These are phyloP conservation scores for Nansenia antarctica DNA, from an alignment of 2,113 vertebrate genomes.

Conservation along the genomic window DNA sequence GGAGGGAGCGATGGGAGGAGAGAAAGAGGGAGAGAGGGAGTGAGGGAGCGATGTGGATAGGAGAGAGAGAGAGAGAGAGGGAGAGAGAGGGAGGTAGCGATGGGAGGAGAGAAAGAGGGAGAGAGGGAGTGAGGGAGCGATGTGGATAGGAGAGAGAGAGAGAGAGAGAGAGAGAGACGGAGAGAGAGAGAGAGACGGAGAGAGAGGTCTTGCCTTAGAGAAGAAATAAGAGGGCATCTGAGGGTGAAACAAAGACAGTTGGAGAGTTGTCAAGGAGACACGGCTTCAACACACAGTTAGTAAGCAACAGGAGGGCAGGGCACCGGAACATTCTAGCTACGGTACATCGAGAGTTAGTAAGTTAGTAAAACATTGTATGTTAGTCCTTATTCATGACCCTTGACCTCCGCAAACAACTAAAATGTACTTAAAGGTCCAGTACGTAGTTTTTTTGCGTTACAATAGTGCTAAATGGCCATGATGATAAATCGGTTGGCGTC, in stretches of 20 bases:
- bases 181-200: neutral
- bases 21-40: conserved; percentile 19
- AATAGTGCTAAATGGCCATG: too few species aligned
- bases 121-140: neutral
- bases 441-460: too few species aligned
- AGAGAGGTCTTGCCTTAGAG: conserved; percentile 76
- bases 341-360: neutral
- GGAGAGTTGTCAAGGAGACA: conserved; percentile 60
- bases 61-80: neutral
- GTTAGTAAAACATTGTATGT: neutral
- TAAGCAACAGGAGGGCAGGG: too few species aligned
- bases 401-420: too few species aligned
- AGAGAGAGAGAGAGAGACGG: neutral
- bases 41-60: neutral
- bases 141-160: neutral
- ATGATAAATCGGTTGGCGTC: too few species aligned
- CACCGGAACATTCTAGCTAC: neutral
- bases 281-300: neutral
- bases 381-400: too few species aligned
- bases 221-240: conserved; percentile 81
- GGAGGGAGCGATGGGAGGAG: conserved; percentile 56
- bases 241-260: conserved; percentile 66
- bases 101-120: neutral
- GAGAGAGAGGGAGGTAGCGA: neutral
- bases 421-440: too few species aligned